phyloP scores from a whole-genome alignment of 2,797 vertebrate genomes.

The Dendrocincla fuliginosa region DNA sequence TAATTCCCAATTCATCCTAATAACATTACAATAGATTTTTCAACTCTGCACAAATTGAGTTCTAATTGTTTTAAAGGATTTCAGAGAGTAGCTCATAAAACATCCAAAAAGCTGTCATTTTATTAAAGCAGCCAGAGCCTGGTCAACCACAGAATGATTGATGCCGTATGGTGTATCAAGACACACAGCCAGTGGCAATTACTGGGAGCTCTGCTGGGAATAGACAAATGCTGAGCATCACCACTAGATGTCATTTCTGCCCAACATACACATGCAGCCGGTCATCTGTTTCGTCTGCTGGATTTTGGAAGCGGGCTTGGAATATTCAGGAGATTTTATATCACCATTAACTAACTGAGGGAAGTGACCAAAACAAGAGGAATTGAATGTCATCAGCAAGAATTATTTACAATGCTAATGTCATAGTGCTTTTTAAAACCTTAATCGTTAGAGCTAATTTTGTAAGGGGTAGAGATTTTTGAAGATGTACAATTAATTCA shows the following conservation, averaged over 20 bases:
- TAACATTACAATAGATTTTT: constrained; percentile 37
- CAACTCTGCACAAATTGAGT: neutral
- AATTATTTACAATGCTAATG: neutral
- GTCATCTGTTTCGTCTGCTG: neutral
- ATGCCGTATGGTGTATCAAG: neutral
- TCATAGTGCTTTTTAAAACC: neutral
- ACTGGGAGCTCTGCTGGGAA: neutral
- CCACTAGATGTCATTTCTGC: constrained; percentile 75
- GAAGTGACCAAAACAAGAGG: constrained; percentile 10
- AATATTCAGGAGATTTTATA: neutral
- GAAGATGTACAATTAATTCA: constrained; percentile 52
- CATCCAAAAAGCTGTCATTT: neutral
- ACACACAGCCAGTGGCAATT: neutral
- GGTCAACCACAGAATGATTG: neutral
- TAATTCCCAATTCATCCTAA: neutral
- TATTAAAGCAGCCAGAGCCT: neutral
- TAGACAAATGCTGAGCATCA: neutral
- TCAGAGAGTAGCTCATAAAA: constrained; percentile 5
- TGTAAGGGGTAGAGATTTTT: constrained; percentile 10
- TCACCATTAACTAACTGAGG: neutral
- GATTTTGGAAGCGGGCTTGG: neutral
- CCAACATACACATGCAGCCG: neutral
- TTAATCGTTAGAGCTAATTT: neutral
- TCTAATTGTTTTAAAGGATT: constrained; percentile 50
- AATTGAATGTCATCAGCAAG: constrained; percentile 15